Conservation (phyloP, 2,113 vertebrate genomes). For the Rhodinocichla rosea region DNA sequence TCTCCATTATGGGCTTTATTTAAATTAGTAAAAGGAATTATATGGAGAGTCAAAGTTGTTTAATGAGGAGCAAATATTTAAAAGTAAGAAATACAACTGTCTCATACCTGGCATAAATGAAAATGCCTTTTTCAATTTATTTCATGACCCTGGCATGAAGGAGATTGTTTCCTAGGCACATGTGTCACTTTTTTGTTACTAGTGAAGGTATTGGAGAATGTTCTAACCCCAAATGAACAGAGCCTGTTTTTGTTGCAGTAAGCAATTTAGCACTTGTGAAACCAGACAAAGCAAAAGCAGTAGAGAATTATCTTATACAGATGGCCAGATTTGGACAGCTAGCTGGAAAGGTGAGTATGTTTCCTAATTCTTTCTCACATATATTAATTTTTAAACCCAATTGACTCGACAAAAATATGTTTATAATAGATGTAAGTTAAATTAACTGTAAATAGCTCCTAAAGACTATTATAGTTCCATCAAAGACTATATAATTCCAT, state of each 20-base stretch:
- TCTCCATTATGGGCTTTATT: neutral
- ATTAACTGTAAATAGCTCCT: neutral
- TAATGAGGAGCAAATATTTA: neutral
- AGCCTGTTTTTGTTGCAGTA: conserved; percentile 75
- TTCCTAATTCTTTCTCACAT: neutral
- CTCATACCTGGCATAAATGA: neutral
- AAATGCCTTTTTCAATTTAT: neutral
- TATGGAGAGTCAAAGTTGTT: neutral
- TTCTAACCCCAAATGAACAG: neutral
- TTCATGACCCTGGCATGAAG: neutral
- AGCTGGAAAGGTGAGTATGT: conserved; percentile 85
- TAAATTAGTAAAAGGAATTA: neutral
- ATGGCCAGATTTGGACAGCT: conserved; percentile 92
- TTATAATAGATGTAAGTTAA: neutral
- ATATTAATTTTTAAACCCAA: neutral
- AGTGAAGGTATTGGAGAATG: neutral
- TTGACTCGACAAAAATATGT: neutral
- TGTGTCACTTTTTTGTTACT: neutral
- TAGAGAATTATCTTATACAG: conserved; percentile 98
- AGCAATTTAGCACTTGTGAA: conserved; percentile 98
- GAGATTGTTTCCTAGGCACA: neutral
- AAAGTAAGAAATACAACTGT: neutral
- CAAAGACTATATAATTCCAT: neutral
- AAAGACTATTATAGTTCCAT: neutral
- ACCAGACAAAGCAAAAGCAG: conserved; percentile 95